phyloP scores from a whole-genome alignment of 2,888 invertebrate genomes.

The Eupithecia subfuscata region DNA sequence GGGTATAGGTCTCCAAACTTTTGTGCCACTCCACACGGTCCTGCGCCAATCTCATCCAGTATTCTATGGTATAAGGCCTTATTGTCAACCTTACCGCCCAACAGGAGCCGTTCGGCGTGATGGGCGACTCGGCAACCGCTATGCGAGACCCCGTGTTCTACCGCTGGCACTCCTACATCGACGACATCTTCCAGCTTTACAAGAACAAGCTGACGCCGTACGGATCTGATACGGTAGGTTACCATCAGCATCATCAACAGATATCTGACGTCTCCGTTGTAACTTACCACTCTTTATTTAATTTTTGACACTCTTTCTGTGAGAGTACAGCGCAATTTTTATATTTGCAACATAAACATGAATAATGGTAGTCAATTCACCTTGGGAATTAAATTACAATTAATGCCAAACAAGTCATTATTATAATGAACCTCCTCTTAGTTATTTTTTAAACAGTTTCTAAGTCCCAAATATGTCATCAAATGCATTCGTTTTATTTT shows the following conservation, averaged over 20 bases:
- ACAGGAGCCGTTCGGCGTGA: slow-evolving; percentile 91
- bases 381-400: not conserved
- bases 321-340: not conserved
- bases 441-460: not conserved
- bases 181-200: slow-evolving; percentile 90
- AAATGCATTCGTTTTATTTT: not conserved
- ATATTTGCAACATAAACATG: not conserved
- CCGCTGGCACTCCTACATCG: slow-evolving; percentile 92
- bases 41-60: too few relatives aligned
- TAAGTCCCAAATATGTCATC: not conserved
- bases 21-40: too few relatives aligned
- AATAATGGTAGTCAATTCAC: too few relatives aligned
- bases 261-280: not conserved
- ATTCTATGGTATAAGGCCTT: not conserved
- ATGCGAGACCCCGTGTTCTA: slow-evolving; percentile 95
- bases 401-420: not conserved
- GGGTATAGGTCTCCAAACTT: too few relatives aligned
- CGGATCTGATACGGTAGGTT: slow-evolving; percentile 79
- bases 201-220: slow-evolving; percentile 89
- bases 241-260: not conserved
- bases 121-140: slow-evolving; percentile 93
- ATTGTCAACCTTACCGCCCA: too few relatives aligned
- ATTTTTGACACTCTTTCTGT: not conserved
- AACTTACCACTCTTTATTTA: too few relatives aligned
- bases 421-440: not conserved